phyloP scores from a whole-genome alignment of 2,113 vertebrate genomes.

The Sula dactylatra region DNA sequence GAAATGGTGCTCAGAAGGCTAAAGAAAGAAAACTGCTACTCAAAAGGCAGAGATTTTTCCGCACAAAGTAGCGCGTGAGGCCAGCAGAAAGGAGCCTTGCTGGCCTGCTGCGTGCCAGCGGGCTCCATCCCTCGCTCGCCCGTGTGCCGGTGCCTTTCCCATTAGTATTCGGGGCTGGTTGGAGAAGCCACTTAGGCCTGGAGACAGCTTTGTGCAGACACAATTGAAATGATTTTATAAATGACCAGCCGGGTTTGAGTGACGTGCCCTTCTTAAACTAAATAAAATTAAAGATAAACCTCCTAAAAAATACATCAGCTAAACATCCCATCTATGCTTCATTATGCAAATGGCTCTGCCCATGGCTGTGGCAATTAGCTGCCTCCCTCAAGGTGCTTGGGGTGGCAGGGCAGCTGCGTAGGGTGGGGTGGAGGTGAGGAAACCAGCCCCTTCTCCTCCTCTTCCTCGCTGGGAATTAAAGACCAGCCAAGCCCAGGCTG shows the following conservation, averaged over 20 bases:
- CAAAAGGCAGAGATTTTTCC: not conserved
- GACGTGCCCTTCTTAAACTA: constrained; percentile 76
- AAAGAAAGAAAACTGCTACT: not conserved
- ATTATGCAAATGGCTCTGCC: constrained; percentile 72
- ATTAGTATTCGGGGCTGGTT: constrained; percentile 63
- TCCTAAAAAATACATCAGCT: constrained; percentile 76
- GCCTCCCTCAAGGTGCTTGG: constrained; percentile 35
- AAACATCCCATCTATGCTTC: constrained; percentile 64
- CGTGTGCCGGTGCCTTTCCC: not conserved
- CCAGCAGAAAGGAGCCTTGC: not conserved
- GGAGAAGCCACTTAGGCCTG: constrained; percentile 68
- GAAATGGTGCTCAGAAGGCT: not conserved
- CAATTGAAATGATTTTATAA: constrained; percentile 73
- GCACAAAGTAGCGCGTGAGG: fast-evolving
- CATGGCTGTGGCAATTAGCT: constrained; percentile 41
- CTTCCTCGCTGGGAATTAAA: not conserved
- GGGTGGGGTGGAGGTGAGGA: not conserved
- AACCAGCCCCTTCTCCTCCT: not conserved
- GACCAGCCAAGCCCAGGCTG: not conserved
- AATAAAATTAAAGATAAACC: constrained; percentile 75
- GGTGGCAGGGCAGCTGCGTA: not conserved
- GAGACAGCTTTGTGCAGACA: constrained; percentile 68
- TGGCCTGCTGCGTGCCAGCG: not conserved
- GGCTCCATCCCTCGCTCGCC: not conserved
- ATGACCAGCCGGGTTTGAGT: constrained; percentile 68